These are phyloP conservation scores for Phataginus tricuspis DNA, from an alignment of 2,797 vertebrate genomes.

Conservation along the genomic window DNA sequence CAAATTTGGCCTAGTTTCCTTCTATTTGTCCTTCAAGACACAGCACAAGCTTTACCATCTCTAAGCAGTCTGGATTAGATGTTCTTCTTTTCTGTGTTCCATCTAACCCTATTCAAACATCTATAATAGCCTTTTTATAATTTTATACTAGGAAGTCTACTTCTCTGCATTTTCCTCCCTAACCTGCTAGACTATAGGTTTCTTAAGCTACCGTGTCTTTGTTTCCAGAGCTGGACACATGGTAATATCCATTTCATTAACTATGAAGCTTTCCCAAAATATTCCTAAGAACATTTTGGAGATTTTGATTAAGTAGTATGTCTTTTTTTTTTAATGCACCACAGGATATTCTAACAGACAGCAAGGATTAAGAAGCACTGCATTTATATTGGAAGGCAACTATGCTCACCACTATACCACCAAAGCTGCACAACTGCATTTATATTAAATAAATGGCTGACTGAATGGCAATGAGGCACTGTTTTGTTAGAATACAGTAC, in stretches of 20 bases:
- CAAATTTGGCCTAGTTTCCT: neutral
- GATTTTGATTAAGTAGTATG: neutral
- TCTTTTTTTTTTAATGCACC: neutral
- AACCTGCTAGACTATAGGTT: neutral
- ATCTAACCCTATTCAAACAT: neutral
- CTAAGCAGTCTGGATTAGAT: neutral
- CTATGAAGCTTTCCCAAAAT: neutral
- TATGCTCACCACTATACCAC: slow-evolving; percentile 90
- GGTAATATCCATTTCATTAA: neutral
- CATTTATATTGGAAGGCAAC: slow-evolving; percentile 86
- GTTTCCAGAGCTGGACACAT: neutral
- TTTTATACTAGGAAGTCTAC: neutral
- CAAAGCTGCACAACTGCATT: neutral
- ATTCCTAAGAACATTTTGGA: neutral
- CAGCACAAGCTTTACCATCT: neutral
- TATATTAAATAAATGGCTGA: neutral
- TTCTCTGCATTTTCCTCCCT: neutral
- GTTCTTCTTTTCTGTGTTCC: neutral
- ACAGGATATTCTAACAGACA: neutral
- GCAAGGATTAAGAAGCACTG: neutral
- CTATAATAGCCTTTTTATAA: neutral
- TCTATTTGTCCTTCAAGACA: neutral
- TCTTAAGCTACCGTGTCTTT: neutral
- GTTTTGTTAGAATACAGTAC: neutral
- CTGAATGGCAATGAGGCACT: neutral